These are phyloP conservation scores for Anser cygnoides DNA, from an alignment of 2,113 vertebrate genomes.

Conservation along the genomic window DNA sequence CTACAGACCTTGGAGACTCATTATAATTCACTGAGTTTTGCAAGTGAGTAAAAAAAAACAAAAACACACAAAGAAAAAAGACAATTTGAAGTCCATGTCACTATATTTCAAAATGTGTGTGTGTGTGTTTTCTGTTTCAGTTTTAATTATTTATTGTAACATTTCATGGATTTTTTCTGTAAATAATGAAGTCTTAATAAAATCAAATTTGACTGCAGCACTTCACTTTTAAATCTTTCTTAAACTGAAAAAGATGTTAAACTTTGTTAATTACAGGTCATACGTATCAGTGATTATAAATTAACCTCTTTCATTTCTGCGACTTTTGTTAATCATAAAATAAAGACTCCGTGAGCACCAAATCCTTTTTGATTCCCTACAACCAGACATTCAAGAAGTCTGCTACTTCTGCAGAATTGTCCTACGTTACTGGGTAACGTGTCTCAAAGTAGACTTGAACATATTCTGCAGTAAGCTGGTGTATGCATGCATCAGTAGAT, in stretches of 20 bases:
- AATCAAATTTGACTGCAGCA: background rate
- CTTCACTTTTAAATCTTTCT: background rate
- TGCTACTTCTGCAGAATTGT: background rate
- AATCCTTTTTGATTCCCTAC: background rate
- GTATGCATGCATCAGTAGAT: background rate
- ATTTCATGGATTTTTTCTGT: background rate
- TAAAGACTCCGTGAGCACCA: background rate
- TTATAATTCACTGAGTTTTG: background rate
- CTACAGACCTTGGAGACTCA: background rate
- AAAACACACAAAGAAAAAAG: background rate
- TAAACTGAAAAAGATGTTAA: background rate
- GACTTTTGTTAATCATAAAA: background rate
- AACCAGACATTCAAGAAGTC: background rate
- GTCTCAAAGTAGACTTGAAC: background rate
- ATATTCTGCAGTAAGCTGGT: background rate
- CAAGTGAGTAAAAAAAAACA: background rate
- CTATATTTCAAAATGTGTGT: background rate
- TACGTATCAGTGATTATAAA: background rate
- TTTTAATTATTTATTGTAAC: background rate
- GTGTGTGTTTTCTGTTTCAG: background rate
- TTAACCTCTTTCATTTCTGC: background rate
- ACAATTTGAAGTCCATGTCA: background rate
- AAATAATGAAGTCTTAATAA: background rate
- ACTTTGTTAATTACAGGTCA: background rate
- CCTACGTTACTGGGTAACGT: background rate